Conservation (phyloP, 2,888 invertebrate species). For the Andrena bucephala region DNA sequence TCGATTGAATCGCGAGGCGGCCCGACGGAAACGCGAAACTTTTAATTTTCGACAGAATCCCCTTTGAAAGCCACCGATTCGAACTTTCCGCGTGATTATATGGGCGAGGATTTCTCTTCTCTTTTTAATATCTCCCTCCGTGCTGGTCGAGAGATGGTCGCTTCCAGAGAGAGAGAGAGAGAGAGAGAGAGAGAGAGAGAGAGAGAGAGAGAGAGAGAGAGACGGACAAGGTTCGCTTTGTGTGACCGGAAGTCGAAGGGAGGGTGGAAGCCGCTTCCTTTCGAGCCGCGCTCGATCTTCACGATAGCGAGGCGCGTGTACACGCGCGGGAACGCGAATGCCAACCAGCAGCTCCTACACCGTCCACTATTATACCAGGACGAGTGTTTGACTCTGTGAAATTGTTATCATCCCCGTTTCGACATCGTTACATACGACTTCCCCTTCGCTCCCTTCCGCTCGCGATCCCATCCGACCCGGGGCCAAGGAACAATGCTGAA, state of each 20-base stretch:
- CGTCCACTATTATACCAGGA: background rate
- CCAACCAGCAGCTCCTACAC: background rate
- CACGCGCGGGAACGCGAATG: conserved; percentile 20
- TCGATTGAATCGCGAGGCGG: background rate
- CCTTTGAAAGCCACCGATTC: conserved; percentile 24
- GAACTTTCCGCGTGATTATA: conserved; percentile 38
- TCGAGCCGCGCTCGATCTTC: conserved; percentile 52
- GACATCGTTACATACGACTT: background rate
- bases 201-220: conserved; percentile 1
- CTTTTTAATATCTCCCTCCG: conserved; percentile 20
- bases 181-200: too few species aligned
- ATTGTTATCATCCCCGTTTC: conserved; percentile 11
- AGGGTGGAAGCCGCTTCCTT: conserved; percentile 54
- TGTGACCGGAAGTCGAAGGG: conserved; percentile 64
- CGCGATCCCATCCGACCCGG: background rate
- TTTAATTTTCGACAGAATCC: conserved; percentile 41
- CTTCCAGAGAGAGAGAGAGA: conserved; percentile 16
- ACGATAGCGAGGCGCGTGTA: conserved; percentile 43
- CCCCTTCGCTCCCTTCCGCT: background rate
- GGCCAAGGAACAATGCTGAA: background rate
- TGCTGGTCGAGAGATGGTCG: conserved; percentile 15
- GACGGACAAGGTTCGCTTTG: conserved; percentile 68
- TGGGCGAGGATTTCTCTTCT: conserved; percentile 9
- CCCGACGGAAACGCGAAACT: background rate
- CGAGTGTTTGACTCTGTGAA: conserved; percentile 9